Conservation (phyloP, 1,140 invertebrate genomes). For the Drosophila triauraria region DNA sequence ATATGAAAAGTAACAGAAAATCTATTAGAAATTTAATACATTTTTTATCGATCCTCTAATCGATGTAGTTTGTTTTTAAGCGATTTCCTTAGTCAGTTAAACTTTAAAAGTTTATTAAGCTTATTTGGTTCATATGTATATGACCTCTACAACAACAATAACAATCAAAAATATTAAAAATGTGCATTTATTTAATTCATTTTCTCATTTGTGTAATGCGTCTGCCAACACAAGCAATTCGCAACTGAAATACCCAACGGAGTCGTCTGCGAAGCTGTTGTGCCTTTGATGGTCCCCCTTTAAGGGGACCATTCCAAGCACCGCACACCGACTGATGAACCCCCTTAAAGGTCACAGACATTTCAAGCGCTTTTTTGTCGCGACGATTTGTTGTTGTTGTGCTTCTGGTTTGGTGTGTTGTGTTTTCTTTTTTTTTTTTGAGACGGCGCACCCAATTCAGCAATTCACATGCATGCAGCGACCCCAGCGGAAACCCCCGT, state of each 20-base stretch:
- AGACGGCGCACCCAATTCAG: slow-evolving; percentile 56
- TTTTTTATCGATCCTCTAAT: no score
- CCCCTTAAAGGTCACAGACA: slow-evolving; percentile 73
- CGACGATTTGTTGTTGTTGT: slow-evolving; percentile 57
- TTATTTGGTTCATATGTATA: slow-evolving; percentile 5
- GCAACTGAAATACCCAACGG: slow-evolving; percentile 50
- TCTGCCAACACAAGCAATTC: slow-evolving; percentile 58
- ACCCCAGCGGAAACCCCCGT: slow-evolving; percentile 41
- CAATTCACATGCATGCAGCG: slow-evolving; percentile 55
- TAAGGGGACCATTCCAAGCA: not conserved
- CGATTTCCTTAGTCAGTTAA: no score
- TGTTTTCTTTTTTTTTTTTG: slow-evolving; percentile 13
- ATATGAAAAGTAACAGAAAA: not conserved
- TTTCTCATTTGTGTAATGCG: slow-evolving; percentile 68
- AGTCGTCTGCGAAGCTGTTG: slow-evolving; percentile 48
- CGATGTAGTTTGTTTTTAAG: no score
- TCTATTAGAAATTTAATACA: no score
- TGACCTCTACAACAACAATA: not conserved
- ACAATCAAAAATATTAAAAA: slow-evolving; percentile 10
- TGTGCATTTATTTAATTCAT: slow-evolving; percentile 41
- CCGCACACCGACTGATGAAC: not conserved
- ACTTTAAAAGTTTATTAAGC: not conserved
- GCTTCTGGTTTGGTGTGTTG: slow-evolving; percentile 30
- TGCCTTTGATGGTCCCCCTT: slow-evolving; percentile 37
- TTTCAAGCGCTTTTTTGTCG: slow-evolving; percentile 72